Conservation (phyloP, 2,888 invertebrate genomes). For the Rugalucina vietnamica region DNA sequence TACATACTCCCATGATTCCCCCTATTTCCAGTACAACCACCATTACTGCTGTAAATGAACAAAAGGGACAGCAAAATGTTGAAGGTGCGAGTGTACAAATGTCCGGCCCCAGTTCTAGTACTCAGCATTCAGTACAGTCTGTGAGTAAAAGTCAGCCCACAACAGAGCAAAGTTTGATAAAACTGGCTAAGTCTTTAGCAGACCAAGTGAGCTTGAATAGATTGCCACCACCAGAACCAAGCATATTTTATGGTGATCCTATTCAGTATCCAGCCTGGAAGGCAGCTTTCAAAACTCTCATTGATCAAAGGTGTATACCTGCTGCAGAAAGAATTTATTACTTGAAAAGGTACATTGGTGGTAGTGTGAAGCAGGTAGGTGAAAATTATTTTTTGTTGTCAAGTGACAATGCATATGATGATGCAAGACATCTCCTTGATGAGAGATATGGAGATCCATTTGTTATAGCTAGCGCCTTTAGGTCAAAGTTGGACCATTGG, state of each 20-base stretch:
- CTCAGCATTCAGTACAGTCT: not conserved
- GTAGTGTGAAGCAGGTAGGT: slow-evolving; percentile 35
- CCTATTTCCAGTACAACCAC: not conserved
- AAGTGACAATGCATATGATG: slow-evolving; percentile 31
- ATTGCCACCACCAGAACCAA: slow-evolving; percentile 50
- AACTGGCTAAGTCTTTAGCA: slow-evolving; percentile 20
- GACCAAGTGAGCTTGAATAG: slow-evolving; percentile 40
- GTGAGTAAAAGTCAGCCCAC: not conserved
- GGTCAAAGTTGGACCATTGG: slow-evolving; percentile 19
- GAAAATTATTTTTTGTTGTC: slow-evolving; percentile 36
- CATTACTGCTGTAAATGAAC: too few species aligned
- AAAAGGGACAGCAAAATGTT: not conserved
- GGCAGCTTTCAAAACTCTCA: slow-evolving; percentile 32
- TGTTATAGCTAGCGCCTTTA: slow-evolving; percentile 26
- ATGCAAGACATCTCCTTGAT: slow-evolving; percentile 21
- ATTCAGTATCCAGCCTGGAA: slow-evolving; percentile 38
- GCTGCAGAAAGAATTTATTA: slow-evolving; percentile 37
- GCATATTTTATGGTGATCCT: slow-evolving; percentile 43
- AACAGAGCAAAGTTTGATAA: not conserved
- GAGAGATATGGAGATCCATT: slow-evolving; percentile 36
- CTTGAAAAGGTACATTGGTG: slow-evolving; percentile 42
- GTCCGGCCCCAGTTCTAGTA: too few species aligned
- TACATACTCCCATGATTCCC: not conserved
- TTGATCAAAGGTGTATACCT: slow-evolving; percentile 15
- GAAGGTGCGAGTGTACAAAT: not conserved